Evolutionary conservation across 2,113 vertebrate species (phyloP).

Genomic region (Chaetodon auriga): DNA sequence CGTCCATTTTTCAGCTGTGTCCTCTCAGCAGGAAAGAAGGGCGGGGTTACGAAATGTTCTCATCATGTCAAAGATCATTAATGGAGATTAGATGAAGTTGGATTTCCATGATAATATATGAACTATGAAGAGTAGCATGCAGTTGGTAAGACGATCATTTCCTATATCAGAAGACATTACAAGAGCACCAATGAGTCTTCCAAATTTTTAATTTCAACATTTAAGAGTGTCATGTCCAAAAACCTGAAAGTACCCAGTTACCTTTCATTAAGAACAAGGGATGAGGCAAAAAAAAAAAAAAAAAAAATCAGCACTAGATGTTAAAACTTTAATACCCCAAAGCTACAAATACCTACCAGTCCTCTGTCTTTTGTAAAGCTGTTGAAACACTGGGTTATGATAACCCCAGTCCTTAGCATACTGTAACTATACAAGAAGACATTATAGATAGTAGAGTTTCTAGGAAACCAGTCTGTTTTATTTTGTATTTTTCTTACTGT

Average conservation of each 20-base stretch:
- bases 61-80: neutral
- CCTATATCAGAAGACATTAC: neutral
- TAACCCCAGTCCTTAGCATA: no score
- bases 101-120: neutral
- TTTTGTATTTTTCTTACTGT: no score
- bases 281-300: neutral
- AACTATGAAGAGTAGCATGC: neutral
- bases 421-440: no score
- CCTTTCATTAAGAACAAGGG: neutral
- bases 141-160: neutral
- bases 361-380: no score
- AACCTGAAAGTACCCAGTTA: neutral
- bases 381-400: no score
- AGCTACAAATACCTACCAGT: no score
- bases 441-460: no score
- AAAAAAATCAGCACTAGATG: no score
- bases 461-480: no score
- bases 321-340: no score
- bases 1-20: neutral
- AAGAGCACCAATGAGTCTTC: neutral
- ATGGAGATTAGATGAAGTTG: neutral
- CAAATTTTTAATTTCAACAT: neutral
- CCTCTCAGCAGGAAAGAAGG: neutral
- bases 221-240: neutral
- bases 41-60: neutral